Base-by-base conservation (phyloP, 92 coral and sea anemone species). In the Chrysogorgia sp. region DNA sequence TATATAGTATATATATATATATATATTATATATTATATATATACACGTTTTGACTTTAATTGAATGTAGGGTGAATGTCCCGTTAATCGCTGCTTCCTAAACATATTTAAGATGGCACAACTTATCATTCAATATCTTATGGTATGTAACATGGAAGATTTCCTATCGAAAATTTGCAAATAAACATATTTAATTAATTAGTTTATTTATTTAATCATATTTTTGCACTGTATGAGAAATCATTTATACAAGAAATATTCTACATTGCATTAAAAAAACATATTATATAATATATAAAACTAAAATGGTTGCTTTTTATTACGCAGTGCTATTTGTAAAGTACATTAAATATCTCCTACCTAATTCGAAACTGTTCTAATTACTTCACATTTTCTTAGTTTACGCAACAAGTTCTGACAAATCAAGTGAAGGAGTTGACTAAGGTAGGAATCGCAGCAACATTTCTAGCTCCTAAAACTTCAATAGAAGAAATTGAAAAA, bases 31-130 rank as follows among this genome's bases (percentile, higher is more conserved):
- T 7, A 7, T 22, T 28, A 0, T 8, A 52, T 52, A 2, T 15
- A 26, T 52, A 2, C 22, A 52, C 58, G 23, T 6, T 12, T 61
- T 4, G 34, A 40, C 7, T 43, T 20, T 0, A 6, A 40, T 41
- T 19, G 6, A 1, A 13, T 69, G 3, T 45, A 69, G 76, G 30
- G 12, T 24, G 76, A 58, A 47, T 69, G 21, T 31, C 40, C 50
- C 3, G 61, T 69, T 22, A 48, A 69, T 43, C 76, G 60, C 40
- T 69, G 76, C 34, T 69, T 69, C 34, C 10, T 48, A 23, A 69
- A 69, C 34, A 25, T 69, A 19, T 69, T 69, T n/a, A 69, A 69
- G 34, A 19, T 69, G 61, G 76, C 76, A 0, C 76, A 69, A 48
- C 76, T 69, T 23, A 48, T 69, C 10, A 69, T 69, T 31, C 76